These are phyloP conservation scores for Arothron firmamentum DNA, from an alignment of 2,113 vertebrate genomes.

Conservation along the genomic window DNA sequence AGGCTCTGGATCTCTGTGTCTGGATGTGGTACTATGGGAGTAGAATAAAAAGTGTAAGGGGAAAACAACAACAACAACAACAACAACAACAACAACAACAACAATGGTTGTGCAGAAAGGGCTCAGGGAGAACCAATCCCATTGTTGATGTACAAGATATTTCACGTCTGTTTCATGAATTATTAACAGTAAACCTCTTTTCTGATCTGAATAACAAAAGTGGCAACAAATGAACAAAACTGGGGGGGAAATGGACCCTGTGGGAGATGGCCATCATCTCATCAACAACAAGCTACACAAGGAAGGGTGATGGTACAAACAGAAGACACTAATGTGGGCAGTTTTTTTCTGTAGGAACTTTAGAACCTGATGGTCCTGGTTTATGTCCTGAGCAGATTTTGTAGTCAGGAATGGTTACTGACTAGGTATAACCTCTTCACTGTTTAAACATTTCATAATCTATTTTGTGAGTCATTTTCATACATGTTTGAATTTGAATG, in stretches of 20 bases:
- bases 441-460: too few species aligned
- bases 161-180: slow-evolving; percentile 63
- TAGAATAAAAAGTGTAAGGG: slow-evolving; percentile 7
- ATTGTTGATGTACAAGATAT: slow-evolving; percentile 52
- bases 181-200: slow-evolving; percentile 58
- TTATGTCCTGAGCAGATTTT: too few species aligned
- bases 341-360: too few species aligned
- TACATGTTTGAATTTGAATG: too few species aligned
- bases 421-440: too few species aligned
- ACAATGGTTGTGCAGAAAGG: slow-evolving; percentile 42
- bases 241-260: slow-evolving; percentile 1
- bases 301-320: too few species aligned
- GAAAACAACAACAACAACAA: not conserved
- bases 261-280: slow-evolving; percentile 3
- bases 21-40: slow-evolving; percentile 36
- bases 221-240: slow-evolving; percentile 36
- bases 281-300: slow-evolving; percentile 1
- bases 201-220: slow-evolving; percentile 56
- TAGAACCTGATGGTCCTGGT: too few species aligned
- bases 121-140: slow-evolving; percentile 57
- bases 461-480: too few species aligned
- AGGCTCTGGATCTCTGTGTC: slow-evolving; percentile 42
- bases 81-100: slow-evolving; percentile 14
- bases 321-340: too few species aligned
- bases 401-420: too few species aligned